Conservation (phyloP, 2,797 vertebrate genomes). For the Thalassophryne amazonica region DNA sequence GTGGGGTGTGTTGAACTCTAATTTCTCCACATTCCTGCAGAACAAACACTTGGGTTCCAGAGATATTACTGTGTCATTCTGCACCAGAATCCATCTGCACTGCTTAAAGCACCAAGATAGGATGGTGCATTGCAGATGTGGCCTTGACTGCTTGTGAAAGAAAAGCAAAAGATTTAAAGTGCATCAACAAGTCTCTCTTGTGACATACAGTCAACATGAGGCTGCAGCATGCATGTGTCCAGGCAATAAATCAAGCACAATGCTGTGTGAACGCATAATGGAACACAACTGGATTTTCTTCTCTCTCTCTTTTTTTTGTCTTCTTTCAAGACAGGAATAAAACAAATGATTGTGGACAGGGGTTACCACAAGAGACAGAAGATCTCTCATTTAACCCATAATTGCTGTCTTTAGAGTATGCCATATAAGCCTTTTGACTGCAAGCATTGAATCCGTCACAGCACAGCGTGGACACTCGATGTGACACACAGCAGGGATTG, state of each 20-base stretch:
- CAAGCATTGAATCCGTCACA: slow-evolving; percentile 21
- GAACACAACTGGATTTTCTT: slow-evolving; percentile 1
- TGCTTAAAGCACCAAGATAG: slow-evolving; percentile 54
- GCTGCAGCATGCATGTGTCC: slow-evolving; percentile 8
- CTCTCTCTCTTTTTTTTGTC: slow-evolving; percentile 9
- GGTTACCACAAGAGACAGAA: slow-evolving; percentile 22
- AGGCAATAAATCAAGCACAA: slow-evolving; percentile 4
- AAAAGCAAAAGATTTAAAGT: slow-evolving; percentile 38
- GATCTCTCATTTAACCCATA: slow-evolving; percentile 21
- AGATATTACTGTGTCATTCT: slow-evolving; percentile 71
- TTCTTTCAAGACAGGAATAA: slow-evolving; percentile 16
- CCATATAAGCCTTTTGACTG: slow-evolving; percentile 21
- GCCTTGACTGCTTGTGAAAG: slow-evolving; percentile 41
- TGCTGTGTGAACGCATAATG: slow-evolving; percentile 19
- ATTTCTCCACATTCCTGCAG: slow-evolving; percentile 55
- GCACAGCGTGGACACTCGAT: slow-evolving; percentile 8
- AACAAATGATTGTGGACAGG: slow-evolving; percentile 18
- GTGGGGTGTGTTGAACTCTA: slow-evolving; percentile 16
- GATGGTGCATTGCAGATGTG: slow-evolving; percentile 76
- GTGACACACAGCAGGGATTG: slow-evolving; percentile 1
- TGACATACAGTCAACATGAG: neutral
- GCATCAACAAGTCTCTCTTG: slow-evolving; percentile 56
- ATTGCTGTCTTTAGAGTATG: slow-evolving; percentile 21
- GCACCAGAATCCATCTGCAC: slow-evolving; percentile 70
- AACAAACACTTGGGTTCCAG: slow-evolving; percentile 56